Evolutionary conservation across 2,888 invertebrate species (phyloP).

Genomic region (Tenthredo notha): DNA sequence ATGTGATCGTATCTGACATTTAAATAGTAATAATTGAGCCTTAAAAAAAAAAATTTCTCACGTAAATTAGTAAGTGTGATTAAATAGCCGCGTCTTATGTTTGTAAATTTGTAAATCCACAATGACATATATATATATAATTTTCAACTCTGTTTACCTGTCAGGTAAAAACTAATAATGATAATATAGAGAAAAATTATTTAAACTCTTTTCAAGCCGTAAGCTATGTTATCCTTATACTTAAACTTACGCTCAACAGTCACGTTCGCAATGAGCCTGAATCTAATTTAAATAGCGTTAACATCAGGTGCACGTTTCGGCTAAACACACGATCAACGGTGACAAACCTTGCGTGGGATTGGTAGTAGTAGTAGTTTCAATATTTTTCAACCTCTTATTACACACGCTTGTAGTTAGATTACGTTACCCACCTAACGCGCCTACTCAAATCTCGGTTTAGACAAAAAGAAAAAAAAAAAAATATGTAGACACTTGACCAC

Average conservation of each 20-base stretch:
- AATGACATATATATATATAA: not conserved
- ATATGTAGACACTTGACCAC: too few species aligned
- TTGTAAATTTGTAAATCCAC: too few species aligned
- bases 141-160: not conserved
- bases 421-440: not conserved
- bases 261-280: conserved; percentile 46
- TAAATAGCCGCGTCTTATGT: too few species aligned
- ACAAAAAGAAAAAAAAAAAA: not conserved
- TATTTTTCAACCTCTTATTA: conserved; percentile 15
- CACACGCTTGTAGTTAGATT: not conserved
- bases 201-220: not conserved
- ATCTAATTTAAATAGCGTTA: conserved; percentile 50
- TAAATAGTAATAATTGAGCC: not conserved
- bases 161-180: not conserved
- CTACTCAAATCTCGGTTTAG: not conserved
- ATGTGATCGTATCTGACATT: conserved; percentile 22
- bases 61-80: not conserved
- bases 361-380: not conserved
- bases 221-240: too few species aligned
- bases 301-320: conserved; percentile 45
- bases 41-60: not conserved
- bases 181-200: not conserved
- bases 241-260: not conserved
- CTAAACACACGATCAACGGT: conserved; percentile 19
- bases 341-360: conserved; percentile 9